Evolutionary conservation across 2,888 invertebrate species (phyloP), one percentile per base, ranked within the genome.

Genomic region (Hydraecia micacea): DNA sequence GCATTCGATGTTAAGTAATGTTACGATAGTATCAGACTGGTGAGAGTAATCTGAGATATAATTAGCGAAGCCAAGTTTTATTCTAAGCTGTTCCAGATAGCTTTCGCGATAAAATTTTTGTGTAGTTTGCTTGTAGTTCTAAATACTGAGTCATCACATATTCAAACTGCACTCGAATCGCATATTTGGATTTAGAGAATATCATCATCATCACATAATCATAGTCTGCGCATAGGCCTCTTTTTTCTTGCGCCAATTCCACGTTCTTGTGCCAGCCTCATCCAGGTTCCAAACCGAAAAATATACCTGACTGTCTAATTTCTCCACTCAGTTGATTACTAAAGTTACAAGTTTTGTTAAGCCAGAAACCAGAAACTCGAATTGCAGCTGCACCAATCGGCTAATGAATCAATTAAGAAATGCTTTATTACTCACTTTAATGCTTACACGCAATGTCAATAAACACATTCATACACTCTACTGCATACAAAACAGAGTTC

Each of bases 401-500:
- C 46, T n/a, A 75, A 74, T 55, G 21, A 65, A 39, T 74, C 73
- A 69, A 67, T 63, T 49, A 80, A n/a, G 52, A 60, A 52, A 42
- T 73, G 32, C 8, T 73, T 60, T 74, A 68, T 79, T 73, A 63
- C 55, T 62, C 46, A 73, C 46, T 62, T 60, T 52, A 55, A 62
- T 46, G 18, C 28, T 7, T 62, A 36, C 32, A 63, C 39, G 74
- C 55, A 80, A 80, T 25, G 15, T 9, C 46, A 49, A 74, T 68
- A 80, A 32, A 74, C 28, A 36, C 15, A 15, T 28, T 79, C 21
- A 42, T 72, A 60, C 21, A 60, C 79, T 78, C 28, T 79, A 78
- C 9, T 11, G 46, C 46, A 36, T 76, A 72, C 49, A 32, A 39
- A 42, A 81, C 63, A 73, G 63, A 46, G 75, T 80, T 80, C 75